phyloP scores from a whole-genome alignment of 2,888 invertebrate species.

The Tetrapedia diversipes region DNA sequence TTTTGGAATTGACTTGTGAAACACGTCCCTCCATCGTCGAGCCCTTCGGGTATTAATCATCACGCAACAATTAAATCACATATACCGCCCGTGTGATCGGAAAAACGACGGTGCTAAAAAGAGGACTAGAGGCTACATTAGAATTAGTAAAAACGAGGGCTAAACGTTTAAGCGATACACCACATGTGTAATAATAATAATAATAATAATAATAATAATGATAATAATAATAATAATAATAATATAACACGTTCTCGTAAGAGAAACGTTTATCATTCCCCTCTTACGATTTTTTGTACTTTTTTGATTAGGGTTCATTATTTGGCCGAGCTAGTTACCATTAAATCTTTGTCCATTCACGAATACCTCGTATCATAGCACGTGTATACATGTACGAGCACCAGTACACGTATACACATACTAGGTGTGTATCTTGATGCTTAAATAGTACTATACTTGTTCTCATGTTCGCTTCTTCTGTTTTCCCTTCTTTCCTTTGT shows the following conservation, averaged over 20 bases:
- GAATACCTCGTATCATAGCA: slow-evolving; percentile 44
- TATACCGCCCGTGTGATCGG: slow-evolving; percentile 45
- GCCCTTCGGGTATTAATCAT: slow-evolving; percentile 41
- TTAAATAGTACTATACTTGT: slow-evolving; percentile 56
- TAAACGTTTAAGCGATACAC: slow-evolving; percentile 72
- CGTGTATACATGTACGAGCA: neutral
- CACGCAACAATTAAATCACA: slow-evolving; percentile 48
- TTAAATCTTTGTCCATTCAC: slow-evolving; percentile 59
- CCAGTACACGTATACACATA: slow-evolving; percentile 44
- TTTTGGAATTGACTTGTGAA: slow-evolving; percentile 53
- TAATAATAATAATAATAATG: no score
- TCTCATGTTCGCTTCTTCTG: slow-evolving; percentile 27
- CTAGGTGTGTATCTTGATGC: slow-evolving; percentile 53
- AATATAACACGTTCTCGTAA: slow-evolving; percentile 52
- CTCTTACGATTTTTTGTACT: slow-evolving; percentile 79
- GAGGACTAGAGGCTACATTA: slow-evolving; percentile 80
- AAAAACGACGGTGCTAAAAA: slow-evolving; percentile 75
- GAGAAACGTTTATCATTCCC: slow-evolving; percentile 58
- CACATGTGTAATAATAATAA: slow-evolving; percentile 48
- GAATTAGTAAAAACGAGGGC: slow-evolving; percentile 73
- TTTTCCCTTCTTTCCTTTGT: neutral
- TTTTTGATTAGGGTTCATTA: slow-evolving; percentile 80
- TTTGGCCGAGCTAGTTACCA: slow-evolving; percentile 75
- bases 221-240: no score
- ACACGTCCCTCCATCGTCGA: slow-evolving; percentile 30